Base-by-base conservation (phyloP, 2,113 vertebrate genomes). In the Etheostoma spectabile region DNA sequence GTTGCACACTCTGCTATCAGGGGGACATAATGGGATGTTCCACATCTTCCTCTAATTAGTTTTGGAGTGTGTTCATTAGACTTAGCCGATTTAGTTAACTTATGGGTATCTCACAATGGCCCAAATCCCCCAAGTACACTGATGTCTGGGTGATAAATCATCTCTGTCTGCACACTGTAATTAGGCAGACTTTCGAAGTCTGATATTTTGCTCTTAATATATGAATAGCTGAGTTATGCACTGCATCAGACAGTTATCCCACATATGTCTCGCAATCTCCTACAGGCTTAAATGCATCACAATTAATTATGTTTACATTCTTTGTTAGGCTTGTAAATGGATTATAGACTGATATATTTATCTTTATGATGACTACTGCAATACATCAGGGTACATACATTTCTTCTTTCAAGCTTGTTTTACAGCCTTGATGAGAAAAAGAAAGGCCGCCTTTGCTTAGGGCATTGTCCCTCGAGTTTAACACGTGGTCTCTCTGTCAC, bases 41-140 rank as follows among this genome's bases (percentile, higher is more conserved):
- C 88, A 85, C 64, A 86, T 86, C 73, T 87, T 82, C 74, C 33
- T 53, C 74, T 89, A 93, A 93, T 93, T 93, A 92, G 83, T 88
- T 92, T 86, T 49, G 15, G 84, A 89, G 69, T 75, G 66, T 92
- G 90, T 89, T 93, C 85, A 89, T 92, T 92, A 85, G 85, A 87
- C 78, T 86, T 86, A 64, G 80, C 79, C 88, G 79, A 88, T 89
- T 79, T 77, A 52, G 80, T 88, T 85, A 90, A 90, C 82, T 90
- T 87, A 82, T 85, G 76, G 71, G 49, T 78, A 60, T 86, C 85
- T 89, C 71, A 83, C 74, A 85, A 35, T 77, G 68, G 46, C 77
- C 78, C 49, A 55, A 59, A 81, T 86, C 86, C 84, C 80, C 62
- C 48, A 53, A 45, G 84, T 78, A 59, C 79, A 79, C 74, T 56